phyloP scores from a whole-genome alignment of 2,113 vertebrate species.

The Pteruthius melanotis region DNA sequence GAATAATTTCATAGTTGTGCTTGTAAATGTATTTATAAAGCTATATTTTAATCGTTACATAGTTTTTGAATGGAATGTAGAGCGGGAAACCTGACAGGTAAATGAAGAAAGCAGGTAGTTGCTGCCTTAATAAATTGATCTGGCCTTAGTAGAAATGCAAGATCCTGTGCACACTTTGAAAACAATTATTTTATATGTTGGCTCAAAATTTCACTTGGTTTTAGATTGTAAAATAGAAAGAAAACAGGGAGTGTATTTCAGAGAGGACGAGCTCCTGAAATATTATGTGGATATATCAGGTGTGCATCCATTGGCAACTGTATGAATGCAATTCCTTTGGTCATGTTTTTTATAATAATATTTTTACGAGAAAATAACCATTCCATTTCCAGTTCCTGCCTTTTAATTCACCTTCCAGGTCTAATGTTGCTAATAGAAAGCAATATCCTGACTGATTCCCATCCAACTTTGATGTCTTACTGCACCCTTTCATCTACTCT shows the following conservation, averaged over 20 bases:
- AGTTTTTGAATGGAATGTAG: neutral
- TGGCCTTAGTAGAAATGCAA: neutral
- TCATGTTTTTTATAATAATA: neutral
- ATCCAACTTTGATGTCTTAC: neutral
- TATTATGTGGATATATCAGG: neutral
- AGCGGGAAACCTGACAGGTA: neutral
- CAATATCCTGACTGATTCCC: neutral
- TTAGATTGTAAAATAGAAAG: neutral
- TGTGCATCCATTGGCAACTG: accelerated
- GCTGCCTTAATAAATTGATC: neutral
- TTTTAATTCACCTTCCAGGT: neutral
- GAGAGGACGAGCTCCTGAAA: neutral
- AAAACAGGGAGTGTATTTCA: neutral
- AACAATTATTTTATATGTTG: neutral
- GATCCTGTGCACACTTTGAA: neutral
- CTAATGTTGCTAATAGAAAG: neutral
- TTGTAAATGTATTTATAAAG: neutral
- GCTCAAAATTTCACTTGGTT: neutral
- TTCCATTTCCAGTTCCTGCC: neutral
- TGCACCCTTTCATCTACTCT: neutral
- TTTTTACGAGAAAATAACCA: neutral
- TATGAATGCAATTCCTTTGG: neutral
- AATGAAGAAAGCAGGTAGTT: neutral
- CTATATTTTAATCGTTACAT: neutral
- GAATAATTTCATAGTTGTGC: neutral